Conservation (phyloP, 2,113 vertebrate genomes). For the Rhegmatorhina hoffmannsi region DNA sequence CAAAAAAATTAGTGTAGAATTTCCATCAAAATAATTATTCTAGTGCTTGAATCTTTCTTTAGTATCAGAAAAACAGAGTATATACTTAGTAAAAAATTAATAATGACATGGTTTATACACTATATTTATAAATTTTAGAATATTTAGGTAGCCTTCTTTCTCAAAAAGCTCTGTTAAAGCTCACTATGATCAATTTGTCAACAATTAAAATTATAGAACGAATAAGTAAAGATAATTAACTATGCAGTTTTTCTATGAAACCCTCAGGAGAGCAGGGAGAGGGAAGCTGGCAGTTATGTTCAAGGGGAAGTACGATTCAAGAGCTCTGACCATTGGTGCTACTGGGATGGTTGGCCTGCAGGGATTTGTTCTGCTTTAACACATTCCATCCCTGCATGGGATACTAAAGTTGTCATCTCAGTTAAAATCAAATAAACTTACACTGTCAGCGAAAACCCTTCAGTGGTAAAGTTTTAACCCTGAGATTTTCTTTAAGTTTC, state of each 20-base stretch:
- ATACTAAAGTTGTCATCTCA: not conserved
- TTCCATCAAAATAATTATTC: not conserved
- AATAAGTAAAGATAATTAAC: not conserved
- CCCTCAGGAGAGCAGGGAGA: not conserved
- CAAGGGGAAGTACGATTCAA: not conserved
- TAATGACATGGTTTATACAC: not conserved
- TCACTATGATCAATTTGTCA: not conserved
- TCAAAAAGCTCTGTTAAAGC: not conserved
- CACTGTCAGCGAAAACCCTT: not conserved
- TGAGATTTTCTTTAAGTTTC: not conserved
- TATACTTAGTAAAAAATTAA: not conserved
- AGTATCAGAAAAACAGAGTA: not conserved
- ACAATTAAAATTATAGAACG: not conserved
- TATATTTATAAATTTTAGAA: not conserved
- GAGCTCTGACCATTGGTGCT: slow-evolving; percentile 15
- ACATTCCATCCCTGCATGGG: not conserved
- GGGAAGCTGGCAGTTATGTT: not conserved
- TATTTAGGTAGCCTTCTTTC: not conserved
- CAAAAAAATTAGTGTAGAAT: not conserved
- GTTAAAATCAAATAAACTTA: not conserved
- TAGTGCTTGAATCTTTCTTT: not conserved
- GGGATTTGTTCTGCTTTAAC: slow-evolving; percentile 24
- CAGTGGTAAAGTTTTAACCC: not conserved
- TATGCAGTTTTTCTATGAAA: not conserved
- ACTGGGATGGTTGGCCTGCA: not conserved